A percentile compares a stretch with the other conserved stretches of the same genome.
Evolutionary conservation across 2,113 vertebrate genomes (phyloP).

Genomic region (Eira barbara): DNA sequence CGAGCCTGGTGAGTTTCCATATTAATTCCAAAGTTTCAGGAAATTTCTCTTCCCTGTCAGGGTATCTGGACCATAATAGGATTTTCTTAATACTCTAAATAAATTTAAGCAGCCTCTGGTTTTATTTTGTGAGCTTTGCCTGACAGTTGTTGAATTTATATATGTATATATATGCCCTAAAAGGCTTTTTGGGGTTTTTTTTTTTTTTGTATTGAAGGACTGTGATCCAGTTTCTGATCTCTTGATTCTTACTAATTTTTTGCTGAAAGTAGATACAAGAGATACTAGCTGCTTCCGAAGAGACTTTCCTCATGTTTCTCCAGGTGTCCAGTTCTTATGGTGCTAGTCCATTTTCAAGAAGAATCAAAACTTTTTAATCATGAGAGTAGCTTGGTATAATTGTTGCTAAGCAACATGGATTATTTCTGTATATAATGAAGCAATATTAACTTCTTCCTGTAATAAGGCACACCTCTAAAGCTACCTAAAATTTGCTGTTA

Average conservation of each 20-base stretch:
- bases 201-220: slow-evolving; percentile 77
- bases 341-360: slow-evolving; percentile 77
- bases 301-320: slow-evolving; percentile 81
- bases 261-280: slow-evolving; percentile 83
- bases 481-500: slow-evolving; percentile 52
- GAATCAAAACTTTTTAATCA: slow-evolving; percentile 69
- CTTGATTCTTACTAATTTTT: slow-evolving; percentile 84
- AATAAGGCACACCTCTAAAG: slow-evolving; percentile 59
- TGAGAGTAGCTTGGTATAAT: slow-evolving; percentile 64
- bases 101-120: slow-evolving; percentile 75
- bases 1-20: slow-evolving; percentile 72
- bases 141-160: slow-evolving; percentile 74
- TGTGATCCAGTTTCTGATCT: slow-evolving; percentile 88
- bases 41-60: slow-evolving; percentile 77
- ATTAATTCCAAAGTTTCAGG: slow-evolving; percentile 73
- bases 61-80: slow-evolving; percentile 73
- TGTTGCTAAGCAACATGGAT: slow-evolving; percentile 67
- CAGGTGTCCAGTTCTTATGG: slow-evolving; percentile 84
- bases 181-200: slow-evolving; percentile 59
- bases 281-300: slow-evolving; percentile 87
- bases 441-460: slow-evolving; percentile 56
- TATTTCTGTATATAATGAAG: slow-evolving; percentile 48
- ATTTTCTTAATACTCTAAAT: slow-evolving; percentile 67
- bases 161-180: slow-evolving; percentile 58
- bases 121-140: slow-evolving; percentile 74